Percentiles rank a stretch among this genome's conserved stretches.
phyloP scores from a whole-genome alignment of 2,797 vertebrate species.

The Danionella dracula region DNA sequence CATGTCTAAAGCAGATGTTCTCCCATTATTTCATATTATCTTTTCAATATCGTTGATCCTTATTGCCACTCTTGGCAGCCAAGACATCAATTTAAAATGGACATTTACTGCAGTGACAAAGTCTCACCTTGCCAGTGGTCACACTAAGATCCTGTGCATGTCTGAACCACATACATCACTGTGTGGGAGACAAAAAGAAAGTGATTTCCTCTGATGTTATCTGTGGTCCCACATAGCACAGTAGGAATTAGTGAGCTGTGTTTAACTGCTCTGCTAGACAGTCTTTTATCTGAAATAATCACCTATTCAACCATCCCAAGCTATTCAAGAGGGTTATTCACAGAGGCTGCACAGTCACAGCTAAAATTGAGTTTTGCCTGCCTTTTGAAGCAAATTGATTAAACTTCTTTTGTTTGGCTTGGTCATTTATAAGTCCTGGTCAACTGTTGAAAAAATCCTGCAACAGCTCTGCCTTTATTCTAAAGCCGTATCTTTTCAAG shows the following conservation, averaged over 20 bases:
- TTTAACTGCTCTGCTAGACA: constrained; percentile 39
- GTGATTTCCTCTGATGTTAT: constrained; percentile 45
- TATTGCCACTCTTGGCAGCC: constrained; percentile 37
- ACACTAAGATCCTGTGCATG: constrained; percentile 42
- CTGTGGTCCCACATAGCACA: constrained; percentile 50
- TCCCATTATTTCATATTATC: constrained; percentile 28
- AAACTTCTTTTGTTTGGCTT: background rate
- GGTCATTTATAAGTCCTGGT: background rate
- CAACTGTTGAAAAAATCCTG: background rate
- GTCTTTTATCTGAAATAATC: constrained; percentile 40
- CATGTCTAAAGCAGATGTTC: background rate
- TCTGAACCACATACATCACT: constrained; percentile 33
- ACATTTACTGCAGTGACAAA: constrained; percentile 51
- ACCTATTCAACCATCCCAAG: constrained; percentile 29
- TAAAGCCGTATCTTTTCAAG: no score
- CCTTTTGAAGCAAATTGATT: background rate
- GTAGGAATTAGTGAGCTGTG: constrained; percentile 44
- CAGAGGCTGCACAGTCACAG: background rate
- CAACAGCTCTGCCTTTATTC: background rate
- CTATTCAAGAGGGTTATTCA: constrained; percentile 29
- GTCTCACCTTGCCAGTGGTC: constrained; percentile 50
- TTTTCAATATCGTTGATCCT: constrained; percentile 14
- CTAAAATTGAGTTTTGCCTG: background rate
- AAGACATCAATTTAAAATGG: constrained; percentile 50
- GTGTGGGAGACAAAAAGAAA: constrained; percentile 22